A percentile compares a stretch with the other conserved stretches of the same genome.
phyloP scores from a whole-genome alignment of 2,888 invertebrate species.

The Melitaea athalia region DNA sequence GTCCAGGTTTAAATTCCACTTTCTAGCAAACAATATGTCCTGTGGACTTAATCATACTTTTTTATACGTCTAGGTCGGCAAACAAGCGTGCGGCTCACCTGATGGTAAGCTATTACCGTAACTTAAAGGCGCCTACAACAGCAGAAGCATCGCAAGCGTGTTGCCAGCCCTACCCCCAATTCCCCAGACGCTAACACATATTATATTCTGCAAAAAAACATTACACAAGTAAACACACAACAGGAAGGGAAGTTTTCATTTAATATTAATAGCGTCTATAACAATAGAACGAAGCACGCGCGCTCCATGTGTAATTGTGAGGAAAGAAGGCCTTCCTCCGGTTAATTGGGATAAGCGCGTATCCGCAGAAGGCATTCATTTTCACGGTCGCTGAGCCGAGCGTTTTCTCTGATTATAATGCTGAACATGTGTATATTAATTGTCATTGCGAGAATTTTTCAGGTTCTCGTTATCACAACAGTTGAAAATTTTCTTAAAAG shows the following conservation, averaged over 20 bases:
- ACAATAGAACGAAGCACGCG: not conserved
- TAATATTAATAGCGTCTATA: slow-evolving; percentile 5
- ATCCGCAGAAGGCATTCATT: slow-evolving; percentile 10
- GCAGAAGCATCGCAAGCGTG: no score
- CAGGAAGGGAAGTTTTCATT: not conserved
- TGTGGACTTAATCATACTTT: no score
- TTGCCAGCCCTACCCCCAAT: no score
- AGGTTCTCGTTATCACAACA: not conserved
- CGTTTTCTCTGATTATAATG: slow-evolving; percentile 10
- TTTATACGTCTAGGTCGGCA: no score
- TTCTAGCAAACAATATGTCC: no score
- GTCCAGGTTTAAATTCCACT: no score
- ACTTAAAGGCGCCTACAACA: no score
- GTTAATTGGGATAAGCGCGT: slow-evolving; percentile 10
- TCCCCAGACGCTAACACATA: no score
- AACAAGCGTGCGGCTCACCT: no score
- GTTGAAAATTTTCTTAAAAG: no score
- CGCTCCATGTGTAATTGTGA: not conserved
- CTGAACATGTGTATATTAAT: not conserved
- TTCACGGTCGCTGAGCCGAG: slow-evolving; percentile 10
- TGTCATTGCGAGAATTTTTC: not conserved
- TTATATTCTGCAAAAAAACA: not conserved
- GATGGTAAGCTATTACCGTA: no score
- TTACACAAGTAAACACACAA: not conserved
- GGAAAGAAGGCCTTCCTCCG: not conserved